Evolutionary conservation across 2,797 vertebrate genomes (phyloP).

Genomic region (Salarias fasciatus): DNA sequence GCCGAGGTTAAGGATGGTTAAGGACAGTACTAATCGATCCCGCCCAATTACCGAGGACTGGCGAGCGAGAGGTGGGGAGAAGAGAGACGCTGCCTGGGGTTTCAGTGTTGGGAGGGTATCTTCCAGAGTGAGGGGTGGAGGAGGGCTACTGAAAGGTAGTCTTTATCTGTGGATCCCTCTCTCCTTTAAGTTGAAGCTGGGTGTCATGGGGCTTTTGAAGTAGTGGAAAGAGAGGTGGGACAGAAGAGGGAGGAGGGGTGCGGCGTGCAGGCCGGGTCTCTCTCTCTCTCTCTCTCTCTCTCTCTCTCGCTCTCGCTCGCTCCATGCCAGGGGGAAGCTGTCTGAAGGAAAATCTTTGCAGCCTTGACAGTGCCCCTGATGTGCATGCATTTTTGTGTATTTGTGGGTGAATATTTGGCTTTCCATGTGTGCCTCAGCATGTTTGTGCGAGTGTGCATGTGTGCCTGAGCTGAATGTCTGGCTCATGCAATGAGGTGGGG

Average conservation of each 20-base stretch:
- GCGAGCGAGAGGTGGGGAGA: conserved; percentile 60
- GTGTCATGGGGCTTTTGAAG: conserved; percentile 84
- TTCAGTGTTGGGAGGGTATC: conserved; percentile 62
- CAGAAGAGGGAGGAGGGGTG: conserved; percentile 29
- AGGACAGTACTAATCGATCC: conserved; percentile 82
- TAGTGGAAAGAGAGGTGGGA: conserved; percentile 76
- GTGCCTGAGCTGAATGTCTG: conserved; percentile 60
- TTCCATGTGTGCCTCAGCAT: conserved; percentile 45
- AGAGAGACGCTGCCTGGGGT: conserved; percentile 67
- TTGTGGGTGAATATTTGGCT: conserved; percentile 57
- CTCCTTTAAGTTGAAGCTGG: conserved; percentile 78
- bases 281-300: too few species aligned
- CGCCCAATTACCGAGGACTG: conserved; percentile 70
- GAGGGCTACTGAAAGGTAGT: conserved; percentile 60
- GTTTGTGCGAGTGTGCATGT: conserved; percentile 34
- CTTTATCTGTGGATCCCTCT: conserved; percentile 76
- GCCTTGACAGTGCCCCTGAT: conserved; percentile 73
- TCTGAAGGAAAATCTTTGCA: conserved; percentile 86
- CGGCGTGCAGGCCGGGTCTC: conserved; percentile 60
- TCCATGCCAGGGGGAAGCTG: conserved; percentile 78
- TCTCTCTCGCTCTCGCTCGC: conserved; percentile 38
- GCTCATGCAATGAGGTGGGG: conserved; percentile 76
- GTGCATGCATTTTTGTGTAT: conserved; percentile 56
- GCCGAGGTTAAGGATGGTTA: conserved; percentile 77
- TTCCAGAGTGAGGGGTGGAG: conserved; percentile 58